Conservation (phyloP, 1,140 invertebrate species). For the Elymnias hypermnestra region DNA sequence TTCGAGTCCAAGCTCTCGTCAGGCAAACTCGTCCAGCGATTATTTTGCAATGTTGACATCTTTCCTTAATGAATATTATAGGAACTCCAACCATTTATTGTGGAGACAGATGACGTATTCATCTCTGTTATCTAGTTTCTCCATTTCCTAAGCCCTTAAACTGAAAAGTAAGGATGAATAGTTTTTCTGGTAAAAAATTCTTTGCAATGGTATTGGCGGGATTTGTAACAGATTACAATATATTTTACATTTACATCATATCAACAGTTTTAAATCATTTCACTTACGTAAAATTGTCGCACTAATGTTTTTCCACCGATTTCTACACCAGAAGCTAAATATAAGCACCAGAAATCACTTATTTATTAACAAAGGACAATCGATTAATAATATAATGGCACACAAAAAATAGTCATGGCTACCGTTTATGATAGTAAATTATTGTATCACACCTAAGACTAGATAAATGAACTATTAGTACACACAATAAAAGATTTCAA, state of each 20-base stretch:
- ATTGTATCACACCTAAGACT: slow-evolving; percentile 50
- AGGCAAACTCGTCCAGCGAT: slow-evolving; percentile 37
- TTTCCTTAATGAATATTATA: slow-evolving; percentile 41
- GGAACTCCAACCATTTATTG: slow-evolving; percentile 16
- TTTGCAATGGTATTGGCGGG: slow-evolving; percentile 24
- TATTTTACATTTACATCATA: too few relatives aligned
- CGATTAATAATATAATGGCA: slow-evolving; percentile 63
- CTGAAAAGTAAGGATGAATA: slow-evolving; percentile 24
- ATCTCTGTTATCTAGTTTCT: slow-evolving; percentile 5
- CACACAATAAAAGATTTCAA: slow-evolving; percentile 38
- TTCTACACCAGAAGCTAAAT: slow-evolving; percentile 14
- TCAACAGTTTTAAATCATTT: too few relatives aligned
- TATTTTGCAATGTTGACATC: slow-evolving; percentile 58
- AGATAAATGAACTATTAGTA: slow-evolving; percentile 51
- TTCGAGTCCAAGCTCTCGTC: slow-evolving; percentile 42
- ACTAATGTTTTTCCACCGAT: slow-evolving; percentile 10
- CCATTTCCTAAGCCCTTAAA: slow-evolving; percentile 17
- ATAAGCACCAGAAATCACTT: slow-evolving; percentile 31
- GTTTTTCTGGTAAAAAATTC: slow-evolving; percentile 15
- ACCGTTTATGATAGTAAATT: slow-evolving; percentile 31
- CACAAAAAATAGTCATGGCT: slow-evolving; percentile 41
- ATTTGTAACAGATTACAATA: slow-evolving; percentile 14
- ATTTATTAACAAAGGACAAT: slow-evolving; percentile 59
- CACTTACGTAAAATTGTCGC: too few relatives aligned
- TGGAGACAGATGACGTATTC: slow-evolving; percentile 6